Base-by-base conservation (phyloP, 2,113 vertebrate genomes). In the Microcebus murinus region DNA sequence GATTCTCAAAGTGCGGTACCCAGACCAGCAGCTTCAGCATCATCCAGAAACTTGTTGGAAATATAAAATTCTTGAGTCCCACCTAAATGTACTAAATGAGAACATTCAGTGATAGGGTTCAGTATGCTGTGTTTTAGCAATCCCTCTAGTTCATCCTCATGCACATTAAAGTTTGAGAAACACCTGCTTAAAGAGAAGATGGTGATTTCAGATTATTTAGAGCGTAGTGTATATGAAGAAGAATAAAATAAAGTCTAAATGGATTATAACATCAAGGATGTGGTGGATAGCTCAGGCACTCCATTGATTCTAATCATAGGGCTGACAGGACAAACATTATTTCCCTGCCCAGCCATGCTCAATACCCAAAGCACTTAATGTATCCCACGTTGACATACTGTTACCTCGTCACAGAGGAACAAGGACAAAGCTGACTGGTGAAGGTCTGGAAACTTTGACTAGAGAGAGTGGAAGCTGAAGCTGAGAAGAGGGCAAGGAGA, bases 11-110 rank as follows among this genome's bases (percentile, higher is more conserved):
- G 11, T 29, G 21, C 15, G 0, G 6, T 73, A 21, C 9, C 7
- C 36, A 27, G 6, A 67, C 6, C 23, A 55, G 14, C 1, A 27
- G 7, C 11, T 29, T 25, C 13, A 36, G 1, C 5, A 3, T 21
- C 31, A 57, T 34, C 34, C 59, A 34, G 20, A 63, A 76, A 55
- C 17, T 45, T 10, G 34, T 55, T 70, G 90, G 13, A 63, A 81
- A 94, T 59, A 3, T 23, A 55, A 55, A 3, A 57, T 45, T 23
- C 1, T 45, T 87, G 34, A 29, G 65, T 48, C 1, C 11, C 15
- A 61, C 18, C 4, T 3, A 87, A 91, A 88, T 8, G 11, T 45
- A 13, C 15, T 83, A 9, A 68, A 68, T 83, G 45, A 57, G 34
- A 92, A 39, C 3, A 20, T 65, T 3, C 42, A 2, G 4, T 25